phyloP scores from a whole-genome alignment of 2,113 vertebrate species.

The Cromileptes altivelis region DNA sequence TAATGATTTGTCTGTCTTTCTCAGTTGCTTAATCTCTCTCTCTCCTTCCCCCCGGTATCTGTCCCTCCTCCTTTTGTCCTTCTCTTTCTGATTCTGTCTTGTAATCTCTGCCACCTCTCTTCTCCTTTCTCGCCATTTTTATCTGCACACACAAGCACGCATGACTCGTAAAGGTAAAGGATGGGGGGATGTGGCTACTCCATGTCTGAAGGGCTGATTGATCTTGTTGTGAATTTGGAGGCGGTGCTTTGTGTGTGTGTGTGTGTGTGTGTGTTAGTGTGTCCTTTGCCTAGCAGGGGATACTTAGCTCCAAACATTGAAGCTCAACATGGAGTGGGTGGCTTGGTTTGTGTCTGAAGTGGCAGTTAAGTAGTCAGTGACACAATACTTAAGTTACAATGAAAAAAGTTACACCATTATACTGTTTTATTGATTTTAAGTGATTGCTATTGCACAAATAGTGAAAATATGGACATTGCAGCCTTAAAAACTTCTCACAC shows the following conservation, averaged over 20 bases:
- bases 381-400: background rate
- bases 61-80: constrained; percentile 41
- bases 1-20: constrained; percentile 62
- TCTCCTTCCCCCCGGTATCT: constrained; percentile 22
- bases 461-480: no score
- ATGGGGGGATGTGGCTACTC: constrained; percentile 12
- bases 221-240: constrained; percentile 12
- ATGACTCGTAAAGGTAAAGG: background rate
- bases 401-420: background rate
- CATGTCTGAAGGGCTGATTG: constrained; percentile 24
- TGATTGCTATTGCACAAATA: background rate
- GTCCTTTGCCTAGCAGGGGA: background rate
- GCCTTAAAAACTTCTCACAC: no score
- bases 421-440: background rate
- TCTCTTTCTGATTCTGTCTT: background rate
- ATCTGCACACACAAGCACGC: background rate
- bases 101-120: constrained; percentile 17
- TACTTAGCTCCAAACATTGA: no score
- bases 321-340: background rate
- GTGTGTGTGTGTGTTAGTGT: background rate
- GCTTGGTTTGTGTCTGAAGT: background rate
- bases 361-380: background rate
- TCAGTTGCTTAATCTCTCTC: constrained; percentile 40
- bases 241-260: constrained; percentile 2
- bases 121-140: background rate